Evolutionary conservation across 2,888 invertebrate genomes (phyloP).

Genomic region (Dyspetes luteomarginatus): DNA sequence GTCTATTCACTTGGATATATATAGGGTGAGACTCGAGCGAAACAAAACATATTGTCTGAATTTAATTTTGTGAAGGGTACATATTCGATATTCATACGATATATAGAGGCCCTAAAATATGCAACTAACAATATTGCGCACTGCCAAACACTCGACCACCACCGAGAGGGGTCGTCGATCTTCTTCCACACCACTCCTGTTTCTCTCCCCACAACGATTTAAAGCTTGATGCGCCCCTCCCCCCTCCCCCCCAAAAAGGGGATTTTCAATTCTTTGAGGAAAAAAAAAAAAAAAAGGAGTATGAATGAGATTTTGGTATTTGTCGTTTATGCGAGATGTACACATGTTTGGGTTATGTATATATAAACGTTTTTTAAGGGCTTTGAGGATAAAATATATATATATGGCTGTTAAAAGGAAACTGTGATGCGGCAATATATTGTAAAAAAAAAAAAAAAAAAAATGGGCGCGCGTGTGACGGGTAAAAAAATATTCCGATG

Average conservation of each 20-base stretch:
- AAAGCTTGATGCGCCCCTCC: slow-evolving; percentile 19
- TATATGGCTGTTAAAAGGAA: neutral
- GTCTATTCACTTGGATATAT: slow-evolving; percentile 54
- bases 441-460: no score
- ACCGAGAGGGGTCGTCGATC: slow-evolving; percentile 46
- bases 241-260: neutral
- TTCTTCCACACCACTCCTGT: slow-evolving; percentile 27
- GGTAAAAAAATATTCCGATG: no score
- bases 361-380: slow-evolving; percentile 8
- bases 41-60: slow-evolving; percentile 83
- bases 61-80: slow-evolving; percentile 81
- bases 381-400: slow-evolving; percentile 2
- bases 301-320: slow-evolving; percentile 21
- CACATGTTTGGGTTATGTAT: no score
- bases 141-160: slow-evolving; percentile 20
- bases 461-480: no score
- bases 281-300: slow-evolving; percentile 16
- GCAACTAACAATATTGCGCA: slow-evolving; percentile 76
- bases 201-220: slow-evolving; percentile 33
- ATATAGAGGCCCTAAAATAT: slow-evolving; percentile 71
- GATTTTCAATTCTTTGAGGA: neutral
- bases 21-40: slow-evolving; percentile 75
- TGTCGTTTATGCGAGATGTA: slow-evolving; percentile 12
- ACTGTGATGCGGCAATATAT: no score
- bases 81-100: slow-evolving; percentile 83